These are phyloP conservation scores for Montipora foliosa DNA, from an alignment of 64 coral and sea anemone species.

Conservation along the genomic window DNA sequence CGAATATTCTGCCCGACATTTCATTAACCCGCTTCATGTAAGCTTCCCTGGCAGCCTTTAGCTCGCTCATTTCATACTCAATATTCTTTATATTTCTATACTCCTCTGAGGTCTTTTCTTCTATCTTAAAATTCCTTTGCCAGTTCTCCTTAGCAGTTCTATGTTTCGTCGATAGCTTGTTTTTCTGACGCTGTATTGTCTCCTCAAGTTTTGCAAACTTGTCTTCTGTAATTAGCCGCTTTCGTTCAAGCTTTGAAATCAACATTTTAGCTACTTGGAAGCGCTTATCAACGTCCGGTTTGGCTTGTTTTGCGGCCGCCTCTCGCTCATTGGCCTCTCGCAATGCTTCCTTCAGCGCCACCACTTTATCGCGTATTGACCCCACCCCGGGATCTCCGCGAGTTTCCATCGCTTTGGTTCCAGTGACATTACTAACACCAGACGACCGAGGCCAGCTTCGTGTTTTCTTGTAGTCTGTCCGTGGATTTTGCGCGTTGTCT, in stretches of 20 bases:
- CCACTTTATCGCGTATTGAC: slow-evolving; percentile 85
- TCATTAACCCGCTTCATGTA: slow-evolving; percentile 59
- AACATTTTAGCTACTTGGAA: slow-evolving; percentile 53
- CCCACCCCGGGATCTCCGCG: slow-evolving; percentile 53
- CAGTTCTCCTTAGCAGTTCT: slow-evolving; percentile 55
- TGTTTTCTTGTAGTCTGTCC: background rate
- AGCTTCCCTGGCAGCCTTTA: slow-evolving; percentile 69
- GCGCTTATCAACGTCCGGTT: slow-evolving; percentile 33
- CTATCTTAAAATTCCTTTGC: slow-evolving; percentile 34
- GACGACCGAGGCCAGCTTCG: background rate
- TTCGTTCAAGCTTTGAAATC: slow-evolving; percentile 53
- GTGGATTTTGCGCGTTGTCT: background rate
- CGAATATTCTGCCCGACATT: slow-evolving; percentile 19
- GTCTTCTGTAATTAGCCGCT: slow-evolving; percentile 65
- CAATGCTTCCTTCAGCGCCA: slow-evolving; percentile 77
- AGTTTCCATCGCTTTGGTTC: background rate
- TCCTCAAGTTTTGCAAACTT: slow-evolving; percentile 65
- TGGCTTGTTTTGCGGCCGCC: slow-evolving; percentile 56
- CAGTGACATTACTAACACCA: background rate
- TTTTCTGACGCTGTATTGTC: slow-evolving; percentile 54
- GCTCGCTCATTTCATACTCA: slow-evolving; percentile 82
- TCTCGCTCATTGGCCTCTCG: slow-evolving; percentile 42
- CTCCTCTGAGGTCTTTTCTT: slow-evolving; percentile 55
- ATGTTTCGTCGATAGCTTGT: slow-evolving; percentile 23
- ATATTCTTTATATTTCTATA: slow-evolving; percentile 74